Conservation (phyloP, 2,797 vertebrate species). For the Eurystomus glaucurus region DNA sequence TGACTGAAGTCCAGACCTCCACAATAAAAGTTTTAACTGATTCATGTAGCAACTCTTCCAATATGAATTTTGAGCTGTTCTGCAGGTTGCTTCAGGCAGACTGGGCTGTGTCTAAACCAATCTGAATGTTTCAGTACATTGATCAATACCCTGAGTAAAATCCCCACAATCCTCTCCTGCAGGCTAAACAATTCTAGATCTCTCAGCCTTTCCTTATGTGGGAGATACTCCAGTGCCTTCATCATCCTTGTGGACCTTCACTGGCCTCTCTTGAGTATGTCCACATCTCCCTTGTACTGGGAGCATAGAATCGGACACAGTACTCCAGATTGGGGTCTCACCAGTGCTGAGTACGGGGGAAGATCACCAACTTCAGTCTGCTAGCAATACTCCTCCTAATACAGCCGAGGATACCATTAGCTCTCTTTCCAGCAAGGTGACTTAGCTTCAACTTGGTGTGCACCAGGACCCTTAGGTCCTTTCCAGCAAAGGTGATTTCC, state of each 20-base stretch:
- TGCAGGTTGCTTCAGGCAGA: background rate
- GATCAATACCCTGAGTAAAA: background rate
- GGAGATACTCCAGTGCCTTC: background rate
- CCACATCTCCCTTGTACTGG: background rate
- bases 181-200: background rate
- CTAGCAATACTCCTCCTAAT: background rate
- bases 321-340: background rate
- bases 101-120: background rate
- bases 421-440: background rate
- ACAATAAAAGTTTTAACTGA: background rate
- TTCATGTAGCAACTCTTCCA: background rate
- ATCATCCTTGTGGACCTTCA: background rate
- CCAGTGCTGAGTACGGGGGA: background rate
- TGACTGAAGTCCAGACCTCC: background rate
- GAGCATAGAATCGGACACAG: background rate
- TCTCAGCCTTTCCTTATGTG: background rate
- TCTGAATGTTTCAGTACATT: background rate
- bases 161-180: background rate
- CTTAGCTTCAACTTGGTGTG: background rate
- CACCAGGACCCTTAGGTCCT: background rate
- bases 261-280: background rate
- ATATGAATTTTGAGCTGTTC: background rate
- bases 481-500: background rate
- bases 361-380: background rate
- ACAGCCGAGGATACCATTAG: background rate